Evolutionary conservation across 2,888 invertebrate genomes (phyloP), one percentile per base, ranked within the genome.

Genomic region (Hydropsyche betteni): DNA sequence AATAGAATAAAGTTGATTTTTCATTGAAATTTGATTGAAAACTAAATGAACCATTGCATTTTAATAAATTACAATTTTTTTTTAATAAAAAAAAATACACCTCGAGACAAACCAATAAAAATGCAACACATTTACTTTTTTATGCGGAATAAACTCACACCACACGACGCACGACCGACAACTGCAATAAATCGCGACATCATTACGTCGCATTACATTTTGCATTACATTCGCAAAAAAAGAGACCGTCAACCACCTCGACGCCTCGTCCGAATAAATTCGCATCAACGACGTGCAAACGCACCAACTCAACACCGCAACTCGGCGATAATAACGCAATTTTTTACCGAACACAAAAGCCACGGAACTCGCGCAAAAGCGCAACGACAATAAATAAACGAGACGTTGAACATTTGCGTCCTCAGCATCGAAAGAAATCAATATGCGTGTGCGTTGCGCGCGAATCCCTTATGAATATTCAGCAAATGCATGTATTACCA

Each of bases 381-480:
- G 12, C 12, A 53, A 53, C 51, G 51, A 51, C 2, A 12, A 12
- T n/a, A 51, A 51, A 51, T 51, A 24, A 24, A 44, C 44, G 44
- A 44, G 10, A 10, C 4, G 44, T 8, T 44, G 10, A 44, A 44
- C 44, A 64, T 64, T 36, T 36, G 34, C 12, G 14, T 14, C 33
- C 58, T 44, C 70, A 34, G 38, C 61, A 75, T 52, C 34, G 72
- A 75, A 52, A 70, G 75, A 38, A 75, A 75, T 75, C 75, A 75
- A 75, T 72, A 75, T 52, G 44, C 44, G 44, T 44, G 44, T 8
- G 44, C 44, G 6, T 44, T 10, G 44, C 3, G 44, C 24, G 44
- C 10, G 44, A 44, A 44, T 44, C 50, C 52, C 75, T 75, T 64
- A 75, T 75, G 75, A 71, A 75, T 75, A 75, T 75, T 75, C 75